These are phyloP conservation scores for Agrotis puta DNA, from an alignment of 2,888 invertebrate genomes.

Conservation along the genomic window DNA sequence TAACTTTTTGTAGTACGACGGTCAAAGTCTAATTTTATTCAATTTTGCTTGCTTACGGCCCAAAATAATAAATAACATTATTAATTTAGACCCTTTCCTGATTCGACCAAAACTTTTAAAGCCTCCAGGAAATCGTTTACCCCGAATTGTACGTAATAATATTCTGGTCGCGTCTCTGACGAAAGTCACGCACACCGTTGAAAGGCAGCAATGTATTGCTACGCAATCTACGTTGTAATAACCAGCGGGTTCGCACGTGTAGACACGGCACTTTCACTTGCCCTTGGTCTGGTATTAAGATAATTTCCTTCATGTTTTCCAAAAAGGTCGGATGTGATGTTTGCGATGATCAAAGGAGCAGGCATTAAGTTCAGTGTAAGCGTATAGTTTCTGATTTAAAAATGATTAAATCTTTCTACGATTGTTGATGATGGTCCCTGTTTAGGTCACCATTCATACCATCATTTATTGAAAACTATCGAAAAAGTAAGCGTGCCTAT, in stretches of 20 bases:
- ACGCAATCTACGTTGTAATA: constrained; percentile 45
- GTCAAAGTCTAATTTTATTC: too few species aligned
- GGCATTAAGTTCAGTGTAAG: not conserved
- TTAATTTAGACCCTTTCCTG: constrained; percentile 28
- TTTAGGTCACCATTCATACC: too few species aligned
- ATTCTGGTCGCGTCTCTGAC: constrained; percentile 44
- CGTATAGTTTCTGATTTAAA: too few species aligned
- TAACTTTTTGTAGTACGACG: too few species aligned
- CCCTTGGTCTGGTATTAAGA: constrained; percentile 31
- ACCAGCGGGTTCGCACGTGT: constrained; percentile 34
- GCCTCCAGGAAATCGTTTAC: constrained; percentile 14
- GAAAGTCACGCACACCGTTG: constrained; percentile 50
- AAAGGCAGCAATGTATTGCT: constrained; percentile 61
- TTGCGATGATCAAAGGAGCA: not conserved
- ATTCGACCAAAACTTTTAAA: constrained; percentile 20
- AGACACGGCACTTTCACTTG: constrained; percentile 20
- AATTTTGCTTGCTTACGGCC: not conserved
- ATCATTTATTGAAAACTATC: too few species aligned
- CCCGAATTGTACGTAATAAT: constrained; percentile 3
- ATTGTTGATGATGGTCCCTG: too few species aligned
- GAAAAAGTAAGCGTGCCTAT: too few species aligned
- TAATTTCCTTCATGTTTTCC: constrained; percentile 30
- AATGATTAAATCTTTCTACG: too few species aligned
- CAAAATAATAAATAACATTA: constrained; percentile 24
- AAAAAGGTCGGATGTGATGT: not conserved